These are phyloP conservation scores for Apteryx owenii DNA, from an alignment of 2,113 vertebrate genomes.

Conservation along the genomic window DNA sequence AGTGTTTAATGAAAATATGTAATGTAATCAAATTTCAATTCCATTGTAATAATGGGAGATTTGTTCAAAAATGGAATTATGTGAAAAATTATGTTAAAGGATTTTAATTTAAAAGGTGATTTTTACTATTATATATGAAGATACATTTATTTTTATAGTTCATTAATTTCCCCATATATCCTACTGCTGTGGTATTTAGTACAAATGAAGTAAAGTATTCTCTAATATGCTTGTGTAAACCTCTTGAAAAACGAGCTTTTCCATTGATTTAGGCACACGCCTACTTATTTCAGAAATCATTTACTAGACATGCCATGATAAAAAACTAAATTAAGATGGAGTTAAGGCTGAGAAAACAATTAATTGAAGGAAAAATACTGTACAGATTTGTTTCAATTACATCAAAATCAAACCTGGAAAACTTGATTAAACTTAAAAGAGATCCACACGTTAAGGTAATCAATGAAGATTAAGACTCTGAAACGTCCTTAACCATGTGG, in stretches of 20 bases:
- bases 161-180: neutral
- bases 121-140: neutral
- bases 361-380: conserved; percentile 6
- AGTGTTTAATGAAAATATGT: neutral
- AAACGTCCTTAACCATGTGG: neutral
- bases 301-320: neutral
- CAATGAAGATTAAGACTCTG: neutral
- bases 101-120: neutral
- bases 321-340: neutral
- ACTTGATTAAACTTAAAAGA: neutral
- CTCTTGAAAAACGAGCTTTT: neutral
- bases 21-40: neutral
- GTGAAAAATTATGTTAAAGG: neutral
- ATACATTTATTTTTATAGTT: neutral
- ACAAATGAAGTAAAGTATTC: neutral
- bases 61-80: neutral
- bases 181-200: neutral
- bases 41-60: neutral
- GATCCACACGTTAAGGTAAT: neutral
- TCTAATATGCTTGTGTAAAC: neutral
- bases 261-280: neutral
- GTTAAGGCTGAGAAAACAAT: conserved; percentile 14
- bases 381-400: conserved; percentile 21
- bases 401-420: conserved; percentile 22
- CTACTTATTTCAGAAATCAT: conserved; percentile 12